Conservation (phyloP, 2,113 vertebrate genomes). For the Rhinoptilus africanus region DNA sequence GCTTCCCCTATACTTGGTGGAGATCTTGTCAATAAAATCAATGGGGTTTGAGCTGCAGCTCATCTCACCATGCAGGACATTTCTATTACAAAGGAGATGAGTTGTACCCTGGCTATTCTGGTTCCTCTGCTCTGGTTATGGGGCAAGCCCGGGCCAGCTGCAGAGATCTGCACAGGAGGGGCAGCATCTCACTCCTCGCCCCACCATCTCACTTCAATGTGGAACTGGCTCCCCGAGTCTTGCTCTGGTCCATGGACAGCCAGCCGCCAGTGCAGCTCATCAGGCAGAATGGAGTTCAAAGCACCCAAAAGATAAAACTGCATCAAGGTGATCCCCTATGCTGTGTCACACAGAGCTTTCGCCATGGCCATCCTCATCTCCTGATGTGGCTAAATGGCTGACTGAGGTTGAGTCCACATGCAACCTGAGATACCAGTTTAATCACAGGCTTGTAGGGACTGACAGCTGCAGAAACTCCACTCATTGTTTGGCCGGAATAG, state of each 20-base stretch:
- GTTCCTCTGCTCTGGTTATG: background rate
- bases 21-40: background rate
- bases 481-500: background rate
- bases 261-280: rapidly evolving
- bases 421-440: background rate
- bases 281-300: background rate
- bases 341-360: background rate
- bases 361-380: background rate
- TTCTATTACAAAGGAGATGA: background rate
- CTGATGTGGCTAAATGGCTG: rapidly evolving
- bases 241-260: background rate
- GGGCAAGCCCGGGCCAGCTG: background rate
- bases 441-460: background rate
- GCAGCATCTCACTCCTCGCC: background rate
- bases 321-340: background rate
- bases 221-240: rapidly evolving
- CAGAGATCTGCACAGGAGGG: background rate
- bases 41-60: background rate
- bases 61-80: background rate
- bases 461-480: background rate
- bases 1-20: rapidly evolving
- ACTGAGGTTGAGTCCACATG: background rate
- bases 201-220: background rate
- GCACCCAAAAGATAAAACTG: background rate
- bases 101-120: background rate